Evolutionary conservation across 2,888 invertebrate species (phyloP), one percentile per base, ranked within the genome.

Genomic region (Beris morrisii): DNA sequence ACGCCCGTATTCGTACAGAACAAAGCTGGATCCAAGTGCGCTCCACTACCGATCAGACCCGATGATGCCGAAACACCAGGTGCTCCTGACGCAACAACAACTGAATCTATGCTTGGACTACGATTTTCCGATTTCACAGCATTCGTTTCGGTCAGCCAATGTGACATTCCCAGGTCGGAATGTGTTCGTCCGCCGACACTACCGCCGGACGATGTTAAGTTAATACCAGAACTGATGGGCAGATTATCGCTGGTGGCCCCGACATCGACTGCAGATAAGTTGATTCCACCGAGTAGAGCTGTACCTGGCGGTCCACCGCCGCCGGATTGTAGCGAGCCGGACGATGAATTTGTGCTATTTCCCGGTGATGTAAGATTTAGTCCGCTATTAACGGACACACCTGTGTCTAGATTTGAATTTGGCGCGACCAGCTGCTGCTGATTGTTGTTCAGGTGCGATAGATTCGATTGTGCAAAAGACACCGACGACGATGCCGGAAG

Each of bases 41-140:
- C 32, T 28, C 63, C 67, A 44, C 58, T 52, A 9, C 54, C 65
- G 9, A 56, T 46, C 11, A 61, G 58, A 55, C 58, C 55, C 54
- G 46, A 65, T 57, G 32, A 50, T 22, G 32, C 59, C 56, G 38
- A 63, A 44, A 55, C 55, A 48, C 56, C 57, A 9, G 64, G 31
- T 59, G 63, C 38, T 44, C 58, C 66, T 52, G 64, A 50, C 46
- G 67, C 45, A 31, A 65, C 56, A 79, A 82, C 82, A 78, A 82
- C 83, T 70, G 82, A 79, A 72, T 85, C 87, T 73, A 85, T 84
- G 74, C 87, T 82, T 53, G 89, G 88, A 81, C 88, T 88, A 73
- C 88, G 87, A 73, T 88, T 87, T 81, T 90, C 90, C 74, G 87
- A 87, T 82, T 90, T 90, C 70, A 90, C 88, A 54, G 74, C 68